Percentiles rank a stretch among this genome's conserved stretches.
Evolutionary conservation across 2,113 vertebrate species (phyloP).

Genomic region (Cariama cristata): DNA sequence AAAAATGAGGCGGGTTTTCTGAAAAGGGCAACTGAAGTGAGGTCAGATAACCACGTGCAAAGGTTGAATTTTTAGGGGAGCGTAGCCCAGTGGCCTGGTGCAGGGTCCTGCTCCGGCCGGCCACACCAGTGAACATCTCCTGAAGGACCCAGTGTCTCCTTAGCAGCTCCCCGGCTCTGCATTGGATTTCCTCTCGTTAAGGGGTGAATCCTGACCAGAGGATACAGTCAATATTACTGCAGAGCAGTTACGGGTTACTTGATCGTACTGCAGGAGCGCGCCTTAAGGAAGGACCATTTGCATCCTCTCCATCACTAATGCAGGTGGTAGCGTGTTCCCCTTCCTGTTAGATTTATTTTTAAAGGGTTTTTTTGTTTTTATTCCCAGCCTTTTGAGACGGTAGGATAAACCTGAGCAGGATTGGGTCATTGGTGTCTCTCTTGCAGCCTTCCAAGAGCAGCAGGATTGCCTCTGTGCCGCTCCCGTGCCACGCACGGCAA

Average conservation of each 20-base stretch:
- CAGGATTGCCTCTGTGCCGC: not conserved
- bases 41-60: not conserved
- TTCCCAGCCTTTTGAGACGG: not conserved
- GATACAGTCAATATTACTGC: not conserved
- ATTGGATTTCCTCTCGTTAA: not conserved
- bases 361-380: not conserved
- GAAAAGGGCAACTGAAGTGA: not conserved
- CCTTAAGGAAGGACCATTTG: not conserved
- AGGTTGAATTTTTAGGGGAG: not conserved
- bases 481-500: fast-evolving
- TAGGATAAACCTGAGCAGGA: not conserved
- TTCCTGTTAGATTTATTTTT: not conserved
- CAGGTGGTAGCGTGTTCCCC: not conserved
- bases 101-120: not conserved
- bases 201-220: not conserved
- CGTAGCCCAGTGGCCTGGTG: not conserved
- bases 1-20: not conserved
- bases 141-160: not conserved
- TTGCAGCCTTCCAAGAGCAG: not conserved
- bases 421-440: not conserved
- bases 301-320: not conserved
- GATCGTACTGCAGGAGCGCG: not conserved
- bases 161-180: not conserved
- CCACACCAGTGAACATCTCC: not conserved
- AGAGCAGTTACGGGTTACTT: not conserved